phyloP scores from a whole-genome alignment of 2,113 vertebrate genomes.

The Embiotoca jacksoni region DNA sequence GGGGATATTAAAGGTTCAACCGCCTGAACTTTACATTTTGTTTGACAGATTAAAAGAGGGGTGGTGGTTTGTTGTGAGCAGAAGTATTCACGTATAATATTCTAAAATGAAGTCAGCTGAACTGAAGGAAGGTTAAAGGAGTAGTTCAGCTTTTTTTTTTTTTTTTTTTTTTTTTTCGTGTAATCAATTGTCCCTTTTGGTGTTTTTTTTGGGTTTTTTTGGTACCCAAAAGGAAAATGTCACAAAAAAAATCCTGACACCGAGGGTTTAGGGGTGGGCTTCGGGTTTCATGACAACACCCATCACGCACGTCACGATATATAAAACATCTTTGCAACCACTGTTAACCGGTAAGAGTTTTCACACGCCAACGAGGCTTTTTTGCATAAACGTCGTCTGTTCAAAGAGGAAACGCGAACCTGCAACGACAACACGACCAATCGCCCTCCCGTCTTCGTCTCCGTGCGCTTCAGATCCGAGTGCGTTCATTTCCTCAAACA shows the following conservation, averaged over 20 bases:
- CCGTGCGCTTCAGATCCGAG: too few relatives aligned
- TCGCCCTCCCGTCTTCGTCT: too few relatives aligned
- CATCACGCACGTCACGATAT: slow-evolving; percentile 69
- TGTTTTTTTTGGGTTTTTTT: not conserved
- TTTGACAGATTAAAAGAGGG: not conserved
- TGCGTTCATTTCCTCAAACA: slow-evolving; percentile 3
- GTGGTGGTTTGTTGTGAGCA: not conserved
- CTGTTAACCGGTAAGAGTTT: slow-evolving; percentile 34
- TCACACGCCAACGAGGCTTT: slow-evolving; percentile 30
- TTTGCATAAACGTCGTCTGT: slow-evolving; percentile 56
- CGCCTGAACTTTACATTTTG: not conserved
- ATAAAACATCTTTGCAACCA: slow-evolving; percentile 59
- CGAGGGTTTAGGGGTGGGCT: slow-evolving; percentile 21
- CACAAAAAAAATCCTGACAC: not conserved
- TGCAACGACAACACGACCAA: not conserved
- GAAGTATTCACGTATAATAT: not conserved
- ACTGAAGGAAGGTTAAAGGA: slow-evolving; percentile 4
- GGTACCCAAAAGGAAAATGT: not conserved
- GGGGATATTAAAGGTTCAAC: slow-evolving; percentile 21
- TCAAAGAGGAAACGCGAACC: slow-evolving; percentile 32
- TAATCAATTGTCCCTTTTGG: slow-evolving; percentile 4
- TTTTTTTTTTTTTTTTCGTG: too few relatives aligned
- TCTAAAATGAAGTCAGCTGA: not conserved
- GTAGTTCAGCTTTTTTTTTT: not conserved
- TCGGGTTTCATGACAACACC: slow-evolving; percentile 47